phyloP scores from a whole-genome alignment of 2,888 invertebrate species.

The Ceramica pisi region DNA sequence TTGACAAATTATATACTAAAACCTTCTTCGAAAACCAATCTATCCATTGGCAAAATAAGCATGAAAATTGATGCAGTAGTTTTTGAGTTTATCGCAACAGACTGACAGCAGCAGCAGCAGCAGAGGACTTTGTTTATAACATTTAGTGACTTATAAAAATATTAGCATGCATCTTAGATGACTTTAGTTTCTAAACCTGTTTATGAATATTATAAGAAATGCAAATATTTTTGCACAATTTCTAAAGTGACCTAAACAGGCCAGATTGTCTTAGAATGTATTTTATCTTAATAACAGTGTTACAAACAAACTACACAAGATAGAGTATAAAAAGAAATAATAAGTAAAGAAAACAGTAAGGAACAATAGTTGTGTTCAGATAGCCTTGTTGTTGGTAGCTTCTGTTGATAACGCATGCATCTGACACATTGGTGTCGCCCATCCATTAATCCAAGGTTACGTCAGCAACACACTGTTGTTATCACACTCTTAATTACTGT shows the following conservation, averaged over 20 bases:
- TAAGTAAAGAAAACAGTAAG: constrained; percentile 23
- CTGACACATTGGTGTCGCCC: constrained; percentile 59
- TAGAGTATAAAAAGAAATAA: constrained; percentile 21
- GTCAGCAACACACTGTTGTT: constrained; percentile 30
- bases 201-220: constrained; percentile 6
- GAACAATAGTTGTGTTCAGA: constrained; percentile 48
- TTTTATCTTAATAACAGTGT: neutral
- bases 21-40: too few relatives aligned
- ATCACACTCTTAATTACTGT: constrained; percentile 37
- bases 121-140: too few relatives aligned
- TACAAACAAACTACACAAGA: neutral
- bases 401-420: constrained; percentile 66
- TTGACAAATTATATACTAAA: too few relatives aligned
- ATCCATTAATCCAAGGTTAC: constrained; percentile 69
- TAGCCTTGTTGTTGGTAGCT: constrained; percentile 61
- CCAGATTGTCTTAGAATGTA: neutral
- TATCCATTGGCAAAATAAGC: too few relatives aligned
- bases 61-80: too few relatives aligned
- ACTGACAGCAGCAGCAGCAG: too few relatives aligned
- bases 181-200: neutral
- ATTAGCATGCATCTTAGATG: neutral
- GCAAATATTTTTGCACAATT: neutral
- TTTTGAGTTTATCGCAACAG: too few relatives aligned
- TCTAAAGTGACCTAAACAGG: neutral
- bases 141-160: too few relatives aligned